These are phyloP conservation scores for Atopsyche davidsoni DNA, from an alignment of 1,140 invertebrate species.

Conservation along the genomic window DNA sequence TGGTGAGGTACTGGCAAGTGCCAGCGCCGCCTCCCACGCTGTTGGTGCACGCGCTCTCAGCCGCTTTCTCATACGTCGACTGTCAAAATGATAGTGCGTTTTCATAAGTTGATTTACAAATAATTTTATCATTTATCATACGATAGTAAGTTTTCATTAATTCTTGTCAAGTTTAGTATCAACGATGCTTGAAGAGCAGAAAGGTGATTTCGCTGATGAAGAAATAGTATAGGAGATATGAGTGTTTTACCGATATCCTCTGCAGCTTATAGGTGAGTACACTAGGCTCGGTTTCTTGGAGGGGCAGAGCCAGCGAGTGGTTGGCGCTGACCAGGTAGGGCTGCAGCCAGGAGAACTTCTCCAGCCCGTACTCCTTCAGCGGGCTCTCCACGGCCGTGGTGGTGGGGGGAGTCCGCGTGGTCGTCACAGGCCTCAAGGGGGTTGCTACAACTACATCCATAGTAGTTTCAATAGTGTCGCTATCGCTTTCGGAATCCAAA, in stretches of 20 bases:
- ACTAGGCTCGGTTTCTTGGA: neutral
- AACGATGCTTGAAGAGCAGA: neutral
- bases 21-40: constrained; percentile 15
- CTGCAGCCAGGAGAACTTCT: constrained; percentile 17
- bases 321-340: constrained; percentile 14
- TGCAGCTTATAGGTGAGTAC: constrained; percentile 9
- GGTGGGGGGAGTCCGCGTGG: neutral
- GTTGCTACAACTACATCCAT: no score
- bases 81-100: neutral
- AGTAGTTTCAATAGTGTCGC: no score
- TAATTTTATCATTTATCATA: neutral
- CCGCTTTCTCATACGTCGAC: neutral
- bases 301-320: constrained; percentile 3
- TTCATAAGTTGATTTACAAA: neutral
- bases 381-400: neutral
- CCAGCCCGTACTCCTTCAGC: constrained; percentile 10
- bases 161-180: neutral
- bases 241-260: constrained; percentile 1
- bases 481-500: no score
- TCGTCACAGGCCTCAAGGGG: no score
- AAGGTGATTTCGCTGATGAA: no score
- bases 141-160: neutral
- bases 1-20: constrained; percentile 21
- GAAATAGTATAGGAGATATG: no score
- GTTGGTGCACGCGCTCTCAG: constrained; percentile 6